Conservation (phyloP, 2,113 vertebrate genomes). For the Takifugu bimaculatus region DNA sequence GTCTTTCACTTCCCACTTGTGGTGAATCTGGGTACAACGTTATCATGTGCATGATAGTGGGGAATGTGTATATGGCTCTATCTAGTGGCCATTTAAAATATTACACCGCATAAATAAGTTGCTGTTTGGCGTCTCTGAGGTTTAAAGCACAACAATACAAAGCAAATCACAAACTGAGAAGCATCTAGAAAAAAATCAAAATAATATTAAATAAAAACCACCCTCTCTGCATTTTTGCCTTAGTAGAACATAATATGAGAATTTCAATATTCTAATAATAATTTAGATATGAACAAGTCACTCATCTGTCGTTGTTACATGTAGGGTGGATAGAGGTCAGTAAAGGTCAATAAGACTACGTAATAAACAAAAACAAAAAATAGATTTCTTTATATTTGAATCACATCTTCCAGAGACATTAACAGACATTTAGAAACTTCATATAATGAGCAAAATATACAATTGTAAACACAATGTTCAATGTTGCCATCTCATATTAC, state of each 20-base stretch:
- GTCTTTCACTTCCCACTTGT: slow-evolving; percentile 38
- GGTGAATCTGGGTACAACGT: slow-evolving; percentile 17
- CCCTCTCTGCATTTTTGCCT: no score
- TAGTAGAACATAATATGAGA: no score
- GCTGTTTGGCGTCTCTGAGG: background rate
- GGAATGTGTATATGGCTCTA: background rate
- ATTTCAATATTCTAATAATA: no score
- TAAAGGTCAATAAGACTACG: background rate
- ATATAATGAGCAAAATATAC: slow-evolving; percentile 17
- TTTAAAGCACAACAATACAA: background rate
- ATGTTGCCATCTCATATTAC: slow-evolving; percentile 7
- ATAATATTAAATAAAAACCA: no score
- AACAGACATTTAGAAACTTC: slow-evolving; percentile 41
- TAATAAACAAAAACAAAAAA: slow-evolving; percentile 20
- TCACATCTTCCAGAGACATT: slow-evolving; percentile 53
- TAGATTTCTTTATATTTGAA: slow-evolving; percentile 25
- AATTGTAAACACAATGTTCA: slow-evolving; percentile 23
- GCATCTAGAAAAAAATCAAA: no score
- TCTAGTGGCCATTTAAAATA: slow-evolving; percentile 24
- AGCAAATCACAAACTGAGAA: no score
- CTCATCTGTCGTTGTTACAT: no score
- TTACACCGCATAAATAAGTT: background rate
- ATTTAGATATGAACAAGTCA: no score
- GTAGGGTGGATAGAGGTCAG: background rate
- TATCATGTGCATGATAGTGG: no score